Evolutionary conservation across 2,113 vertebrate species (phyloP).

Genomic region (Dasyprocta punctata): DNA sequence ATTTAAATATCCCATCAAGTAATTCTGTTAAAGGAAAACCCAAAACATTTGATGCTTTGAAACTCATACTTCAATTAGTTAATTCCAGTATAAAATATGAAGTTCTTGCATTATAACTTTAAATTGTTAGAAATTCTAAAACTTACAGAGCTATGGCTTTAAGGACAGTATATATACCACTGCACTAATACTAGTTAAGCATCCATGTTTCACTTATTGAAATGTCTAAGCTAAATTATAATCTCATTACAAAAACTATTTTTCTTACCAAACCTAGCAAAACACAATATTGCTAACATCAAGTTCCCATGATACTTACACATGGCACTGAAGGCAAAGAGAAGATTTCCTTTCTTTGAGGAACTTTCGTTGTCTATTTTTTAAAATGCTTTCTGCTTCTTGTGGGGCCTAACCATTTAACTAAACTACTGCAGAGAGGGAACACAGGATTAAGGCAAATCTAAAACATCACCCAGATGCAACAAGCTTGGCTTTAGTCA

Average conservation of each 20-base stretch:
- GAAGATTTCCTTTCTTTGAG: conserved; percentile 57
- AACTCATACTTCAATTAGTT: background rate
- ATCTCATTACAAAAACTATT: conserved; percentile 9
- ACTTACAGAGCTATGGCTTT: conserved; percentile 18
- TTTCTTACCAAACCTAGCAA: conserved; percentile 40
- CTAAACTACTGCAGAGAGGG: conserved; percentile 47
- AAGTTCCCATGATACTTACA: conserved; percentile 69
- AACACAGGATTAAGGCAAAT: conserved; percentile 44
- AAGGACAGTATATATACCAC: background rate
- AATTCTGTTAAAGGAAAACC: conserved; percentile 33
- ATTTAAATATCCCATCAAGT: background rate
- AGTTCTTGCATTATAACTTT: background rate
- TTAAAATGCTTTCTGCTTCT: conserved; percentile 60
- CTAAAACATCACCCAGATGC: conserved; percentile 38
- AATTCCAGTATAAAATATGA: conserved; percentile 2
- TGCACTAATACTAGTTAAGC: background rate
- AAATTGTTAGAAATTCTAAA: background rate
- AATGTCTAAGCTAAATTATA: conserved; percentile 33
- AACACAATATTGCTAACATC: background rate
- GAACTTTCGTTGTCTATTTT: conserved; percentile 63
- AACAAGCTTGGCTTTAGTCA: conserved; percentile 39
- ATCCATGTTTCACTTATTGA: conserved; percentile 1
- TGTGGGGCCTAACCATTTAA: conserved; percentile 41
- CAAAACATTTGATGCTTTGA: conserved; percentile 10
- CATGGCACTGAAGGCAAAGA: conserved; percentile 53